A percentile compares a stretch with the other conserved stretches of the same genome.
Evolutionary conservation across 2,113 vertebrate genomes (phyloP).

Genomic region (Tragelaphus imberbis): DNA sequence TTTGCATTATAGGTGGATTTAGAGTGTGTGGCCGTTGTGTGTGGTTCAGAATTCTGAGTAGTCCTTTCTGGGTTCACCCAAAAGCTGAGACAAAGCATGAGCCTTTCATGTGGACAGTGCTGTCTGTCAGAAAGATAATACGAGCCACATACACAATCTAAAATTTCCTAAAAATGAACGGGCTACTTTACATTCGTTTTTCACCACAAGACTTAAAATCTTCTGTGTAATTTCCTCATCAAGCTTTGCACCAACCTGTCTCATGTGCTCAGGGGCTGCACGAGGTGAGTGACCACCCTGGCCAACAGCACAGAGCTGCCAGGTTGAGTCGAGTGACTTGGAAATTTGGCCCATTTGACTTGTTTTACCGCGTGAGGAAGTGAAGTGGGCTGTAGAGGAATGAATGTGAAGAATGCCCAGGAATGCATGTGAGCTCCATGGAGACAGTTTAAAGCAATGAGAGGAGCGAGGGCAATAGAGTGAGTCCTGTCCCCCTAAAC

Average conservation of each 20-base stretch:
- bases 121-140: fast-evolving
- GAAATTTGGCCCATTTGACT: fast-evolving
- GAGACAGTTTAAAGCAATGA: background rate
- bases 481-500: background rate
- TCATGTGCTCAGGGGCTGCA: fast-evolving
- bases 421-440: background rate
- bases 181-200: fast-evolving
- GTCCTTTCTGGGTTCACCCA: background rate
- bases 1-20: background rate
- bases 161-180: background rate
- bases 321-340: fast-evolving
- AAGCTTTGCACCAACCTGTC: fast-evolving
- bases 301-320: fast-evolving
- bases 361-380: fast-evolving
- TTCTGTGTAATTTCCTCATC: fast-evolving
- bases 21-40: too few relatives aligned
- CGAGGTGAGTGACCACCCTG: fast-evolving
- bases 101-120: background rate
- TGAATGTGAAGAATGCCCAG: too few relatives aligned
- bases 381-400: fast-evolving
- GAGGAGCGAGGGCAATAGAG: fast-evolving
- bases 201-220: background rate
- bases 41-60: background rate
- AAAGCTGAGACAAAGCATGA: too few relatives aligned
- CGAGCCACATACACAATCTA: fast-evolving